phyloP scores from a whole-genome alignment of 2,888 invertebrate species.

The Amaurobius ferox region DNA sequence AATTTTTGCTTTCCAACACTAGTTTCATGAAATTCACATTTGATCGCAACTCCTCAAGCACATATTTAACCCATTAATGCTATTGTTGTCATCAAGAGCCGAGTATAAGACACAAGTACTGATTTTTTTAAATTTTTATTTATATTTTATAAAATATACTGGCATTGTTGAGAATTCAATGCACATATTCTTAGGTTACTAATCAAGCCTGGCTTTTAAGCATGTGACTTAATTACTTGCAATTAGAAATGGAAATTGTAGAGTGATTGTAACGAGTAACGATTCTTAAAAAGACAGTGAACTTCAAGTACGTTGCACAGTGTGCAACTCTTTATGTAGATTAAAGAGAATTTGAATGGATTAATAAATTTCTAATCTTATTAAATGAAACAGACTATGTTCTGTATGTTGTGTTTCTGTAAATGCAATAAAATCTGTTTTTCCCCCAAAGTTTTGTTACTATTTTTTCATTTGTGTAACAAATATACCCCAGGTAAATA shows the following conservation, averaged over 20 bases:
- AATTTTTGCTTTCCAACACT: too few relatives aligned
- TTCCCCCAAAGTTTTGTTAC: constrained; percentile 60
- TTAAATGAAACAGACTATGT: constrained; percentile 60
- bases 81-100: too few relatives aligned
- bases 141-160: too few relatives aligned
- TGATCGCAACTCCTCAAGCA: too few relatives aligned
- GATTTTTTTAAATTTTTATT: too few relatives aligned
- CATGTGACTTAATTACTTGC: not conserved
- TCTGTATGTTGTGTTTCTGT: constrained; percentile 71
- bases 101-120: too few relatives aligned
- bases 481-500: too few relatives aligned
- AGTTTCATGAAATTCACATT: too few relatives aligned
- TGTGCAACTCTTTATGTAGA: constrained; percentile 19
- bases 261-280: not conserved
- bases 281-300: constrained; percentile 21
- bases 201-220: constrained; percentile 2
- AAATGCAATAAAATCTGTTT: constrained; percentile 72
- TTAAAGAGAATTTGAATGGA: not conserved
- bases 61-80: too few relatives aligned
- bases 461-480: not conserved
- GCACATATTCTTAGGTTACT: not conserved
- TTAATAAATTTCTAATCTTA: constrained; percentile 13
- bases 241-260: not conserved
- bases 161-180: not conserved
- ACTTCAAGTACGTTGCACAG: constrained; percentile 10